A percentile compares a stretch with the other conserved stretches of the same genome.
Evolutionary conservation across 2,113 vertebrate genomes (phyloP).

Genomic region (Leptobrachium leishanense): DNA sequence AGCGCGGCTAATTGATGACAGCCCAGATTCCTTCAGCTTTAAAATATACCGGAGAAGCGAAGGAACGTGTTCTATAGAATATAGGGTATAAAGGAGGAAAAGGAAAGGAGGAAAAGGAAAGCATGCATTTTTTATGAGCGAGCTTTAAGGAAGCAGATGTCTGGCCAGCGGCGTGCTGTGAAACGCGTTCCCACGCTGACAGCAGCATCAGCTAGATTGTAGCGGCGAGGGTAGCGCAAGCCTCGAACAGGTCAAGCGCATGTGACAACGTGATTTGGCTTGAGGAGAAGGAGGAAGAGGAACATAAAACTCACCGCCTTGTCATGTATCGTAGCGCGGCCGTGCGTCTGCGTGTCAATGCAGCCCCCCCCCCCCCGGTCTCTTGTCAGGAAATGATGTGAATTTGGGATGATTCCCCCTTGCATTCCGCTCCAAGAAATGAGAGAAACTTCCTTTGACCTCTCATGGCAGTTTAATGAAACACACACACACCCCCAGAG

Average conservation of each 20-base stretch:
- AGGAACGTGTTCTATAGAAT: no score
- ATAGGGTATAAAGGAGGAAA: no score
- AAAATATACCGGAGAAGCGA: no score
- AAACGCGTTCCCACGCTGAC: constrained; percentile 49
- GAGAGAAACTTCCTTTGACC: no score
- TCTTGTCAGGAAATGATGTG: neutral
- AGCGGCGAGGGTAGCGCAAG: constrained; percentile 28
- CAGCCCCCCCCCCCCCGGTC: neutral
- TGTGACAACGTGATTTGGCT: neutral
- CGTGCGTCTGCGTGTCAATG: neutral
- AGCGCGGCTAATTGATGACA: no score
- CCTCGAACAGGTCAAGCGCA: constrained; percentile 14
- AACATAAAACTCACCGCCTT: constrained; percentile 20
- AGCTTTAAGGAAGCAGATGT: constrained; percentile 48
- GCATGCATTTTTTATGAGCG: constrained; percentile 24
- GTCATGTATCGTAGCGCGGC: constrained; percentile 13
- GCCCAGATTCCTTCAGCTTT: no score
- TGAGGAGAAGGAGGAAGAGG: neutral
- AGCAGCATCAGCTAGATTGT: constrained; percentile 14
- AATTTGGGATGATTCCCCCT: neutral
- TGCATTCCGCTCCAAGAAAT: neutral
- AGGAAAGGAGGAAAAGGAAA: constrained; percentile 6
- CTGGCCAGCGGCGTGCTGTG: constrained; percentile 44
- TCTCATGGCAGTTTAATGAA: no score
- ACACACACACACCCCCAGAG: no score